phyloP scores from a whole-genome alignment of 2,113 vertebrate species.

The Guaruba guarouba region DNA sequence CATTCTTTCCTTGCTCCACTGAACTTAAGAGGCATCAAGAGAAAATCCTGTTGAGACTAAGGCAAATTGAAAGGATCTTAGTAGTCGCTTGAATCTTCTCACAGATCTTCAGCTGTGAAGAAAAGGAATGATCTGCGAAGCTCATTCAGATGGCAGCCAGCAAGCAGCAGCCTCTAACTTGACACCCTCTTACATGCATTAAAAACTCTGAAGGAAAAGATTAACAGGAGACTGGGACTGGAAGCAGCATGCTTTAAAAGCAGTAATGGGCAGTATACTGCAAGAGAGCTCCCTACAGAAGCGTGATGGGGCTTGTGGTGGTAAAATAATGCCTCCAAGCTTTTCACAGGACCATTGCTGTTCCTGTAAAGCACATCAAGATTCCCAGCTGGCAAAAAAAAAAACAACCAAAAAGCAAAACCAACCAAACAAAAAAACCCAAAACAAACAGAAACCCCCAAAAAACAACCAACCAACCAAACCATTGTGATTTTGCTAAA shows the following conservation, averaged over 20 bases:
- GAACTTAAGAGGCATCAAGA: constrained; percentile 23
- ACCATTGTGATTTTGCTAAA: background rate
- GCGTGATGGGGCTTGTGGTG: background rate
- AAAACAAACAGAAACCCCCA: background rate
- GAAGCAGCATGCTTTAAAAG: background rate
- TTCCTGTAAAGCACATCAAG: background rate
- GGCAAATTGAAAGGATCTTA: constrained; percentile 33
- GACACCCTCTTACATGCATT: background rate
- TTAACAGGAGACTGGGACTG: background rate
- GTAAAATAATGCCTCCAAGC: background rate
- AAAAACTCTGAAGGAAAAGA: background rate
- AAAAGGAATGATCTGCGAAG: background rate
- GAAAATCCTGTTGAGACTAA: constrained; percentile 45
- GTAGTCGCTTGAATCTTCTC: background rate
- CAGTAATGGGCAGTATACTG: background rate
- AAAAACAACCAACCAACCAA: background rate
- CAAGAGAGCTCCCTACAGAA: background rate
- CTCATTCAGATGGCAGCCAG: background rate
- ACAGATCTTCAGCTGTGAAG: background rate
- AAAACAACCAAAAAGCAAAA: background rate
- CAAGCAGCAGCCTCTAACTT: background rate
- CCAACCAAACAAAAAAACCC: background rate
- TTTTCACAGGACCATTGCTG: background rate
- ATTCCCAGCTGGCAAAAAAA: background rate
- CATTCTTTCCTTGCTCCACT: constrained; percentile 1